Conservation (phyloP, 1,140 invertebrate species). For the Forficula auricularia region DNA sequence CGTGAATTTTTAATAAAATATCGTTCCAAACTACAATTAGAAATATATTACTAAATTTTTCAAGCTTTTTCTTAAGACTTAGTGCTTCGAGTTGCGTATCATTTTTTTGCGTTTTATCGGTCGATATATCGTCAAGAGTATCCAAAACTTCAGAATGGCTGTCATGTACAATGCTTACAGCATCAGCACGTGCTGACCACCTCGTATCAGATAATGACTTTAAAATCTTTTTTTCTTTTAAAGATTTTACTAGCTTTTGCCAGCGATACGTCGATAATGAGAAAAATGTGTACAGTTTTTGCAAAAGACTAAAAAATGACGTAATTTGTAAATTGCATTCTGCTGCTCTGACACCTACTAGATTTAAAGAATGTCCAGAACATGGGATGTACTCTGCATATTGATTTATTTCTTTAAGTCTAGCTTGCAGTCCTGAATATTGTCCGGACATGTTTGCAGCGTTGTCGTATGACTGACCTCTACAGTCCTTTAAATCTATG, state of each 20-base stretch:
- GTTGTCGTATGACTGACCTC: conserved; percentile 23
- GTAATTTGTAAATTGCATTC: conserved; percentile 5
- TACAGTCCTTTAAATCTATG: too few relatives aligned
- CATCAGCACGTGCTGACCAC: conserved; percentile 14
- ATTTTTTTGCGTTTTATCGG: too few relatives aligned
- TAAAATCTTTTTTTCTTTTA: conserved; percentile 6
- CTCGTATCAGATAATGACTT: conserved; percentile 11
- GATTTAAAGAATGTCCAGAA: conserved; percentile 11
- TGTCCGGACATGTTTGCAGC: conserved; percentile 21
- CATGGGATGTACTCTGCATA: conserved; percentile 11
- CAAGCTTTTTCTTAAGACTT: conserved; percentile 7
- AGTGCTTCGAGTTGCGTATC: conserved; percentile 2
- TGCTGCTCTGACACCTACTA: conserved; percentile 7
- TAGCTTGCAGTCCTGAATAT: conserved; percentile 17
- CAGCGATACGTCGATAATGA: conserved; percentile 16
- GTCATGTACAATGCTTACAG: not conserved
- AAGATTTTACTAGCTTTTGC: conserved; percentile 2
- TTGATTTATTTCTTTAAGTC: conserved; percentile 13
- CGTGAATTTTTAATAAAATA: conserved; percentile 11
- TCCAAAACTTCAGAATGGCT: not conserved
- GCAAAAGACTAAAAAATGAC: conserved; percentile 15
- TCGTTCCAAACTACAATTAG: conserved; percentile 10
- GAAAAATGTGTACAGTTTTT: conserved; percentile 19
- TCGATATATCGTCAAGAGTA: not conserved
- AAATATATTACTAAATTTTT: conserved; percentile 11